Evolutionary conservation across 2,797 vertebrate species (phyloP).

Genomic region (Knipowitschia caucasica): DNA sequence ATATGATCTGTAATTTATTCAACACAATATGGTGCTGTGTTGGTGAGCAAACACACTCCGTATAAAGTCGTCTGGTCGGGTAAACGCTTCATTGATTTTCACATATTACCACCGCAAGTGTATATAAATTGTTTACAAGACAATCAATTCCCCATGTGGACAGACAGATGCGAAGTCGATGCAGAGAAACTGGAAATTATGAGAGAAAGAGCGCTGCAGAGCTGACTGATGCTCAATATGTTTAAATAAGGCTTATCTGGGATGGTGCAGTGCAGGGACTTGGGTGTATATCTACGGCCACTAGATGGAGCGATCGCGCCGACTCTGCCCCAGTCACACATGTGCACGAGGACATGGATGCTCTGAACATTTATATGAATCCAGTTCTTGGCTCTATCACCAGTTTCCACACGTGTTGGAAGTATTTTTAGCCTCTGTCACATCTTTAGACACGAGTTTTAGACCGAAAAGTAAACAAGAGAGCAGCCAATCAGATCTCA

Average conservation of each 20-base stretch:
- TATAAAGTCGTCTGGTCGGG: conserved; percentile 1
- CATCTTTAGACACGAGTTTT: too few relatives aligned
- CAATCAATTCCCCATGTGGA: conserved; percentile 39
- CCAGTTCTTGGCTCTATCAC: too few relatives aligned
- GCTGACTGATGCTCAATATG: conserved; percentile 24
- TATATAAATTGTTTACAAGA: conserved; percentile 30
- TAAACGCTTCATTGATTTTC: conserved; percentile 50
- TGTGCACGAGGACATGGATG: background rate
- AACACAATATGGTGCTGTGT: conserved; percentile 14
- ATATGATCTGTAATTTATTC: too few relatives aligned
- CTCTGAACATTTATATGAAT: too few relatives aligned
- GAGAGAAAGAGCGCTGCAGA: conserved; percentile 10
- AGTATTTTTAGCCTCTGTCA: too few relatives aligned
- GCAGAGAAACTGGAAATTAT: conserved; percentile 22
- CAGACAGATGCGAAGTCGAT: conserved; percentile 32
- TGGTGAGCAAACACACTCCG: conserved; percentile 12
- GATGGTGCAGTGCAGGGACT: conserved; percentile 34
- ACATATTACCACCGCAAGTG: conserved; percentile 34
- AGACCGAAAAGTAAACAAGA: too few relatives aligned
- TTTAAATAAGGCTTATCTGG: conserved; percentile 25
- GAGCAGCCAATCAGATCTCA: too few relatives aligned
- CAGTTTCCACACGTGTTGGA: too few relatives aligned
- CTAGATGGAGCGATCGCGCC: conserved; percentile 67
- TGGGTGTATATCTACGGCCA: conserved; percentile 33
- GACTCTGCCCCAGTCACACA: conserved; percentile 30